Conservation (phyloP, 2,797 vertebrate species). For the Psittacula echo region DNA sequence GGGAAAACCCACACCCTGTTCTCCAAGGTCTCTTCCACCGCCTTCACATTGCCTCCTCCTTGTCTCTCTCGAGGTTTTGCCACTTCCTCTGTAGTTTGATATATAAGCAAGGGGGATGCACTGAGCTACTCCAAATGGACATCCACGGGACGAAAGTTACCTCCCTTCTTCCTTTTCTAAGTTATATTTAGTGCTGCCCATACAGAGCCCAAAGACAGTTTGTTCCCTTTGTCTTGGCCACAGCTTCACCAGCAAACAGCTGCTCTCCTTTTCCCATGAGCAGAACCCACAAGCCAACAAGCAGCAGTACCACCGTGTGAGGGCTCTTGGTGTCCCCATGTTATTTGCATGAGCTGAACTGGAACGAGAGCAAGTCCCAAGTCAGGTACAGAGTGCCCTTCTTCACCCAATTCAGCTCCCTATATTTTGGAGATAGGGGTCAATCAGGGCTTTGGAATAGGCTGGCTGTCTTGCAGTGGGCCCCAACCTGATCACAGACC, state of each 20-base stretch:
- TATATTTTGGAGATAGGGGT: background rate
- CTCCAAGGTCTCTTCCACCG: background rate
- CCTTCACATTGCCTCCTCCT: background rate
- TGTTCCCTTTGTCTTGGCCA: background rate
- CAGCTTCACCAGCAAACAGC: background rate
- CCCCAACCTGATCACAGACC: background rate
- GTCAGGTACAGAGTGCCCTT: rapidly evolving
- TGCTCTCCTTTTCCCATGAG: rapidly evolving
- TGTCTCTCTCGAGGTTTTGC: background rate
- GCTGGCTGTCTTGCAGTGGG: rapidly evolving
- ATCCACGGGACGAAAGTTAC: background rate
- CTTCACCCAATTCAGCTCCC: background rate
- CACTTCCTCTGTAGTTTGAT: rapidly evolving
- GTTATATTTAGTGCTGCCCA: background rate
- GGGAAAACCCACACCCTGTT: background rate
- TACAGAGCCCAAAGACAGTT: background rate
- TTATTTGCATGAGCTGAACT: background rate
- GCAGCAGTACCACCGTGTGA: rapidly evolving
- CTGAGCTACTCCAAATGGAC: background rate
- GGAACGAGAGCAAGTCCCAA: background rate
- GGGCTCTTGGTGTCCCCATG: background rate
- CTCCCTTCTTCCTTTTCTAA: background rate
- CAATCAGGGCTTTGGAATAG: background rate
- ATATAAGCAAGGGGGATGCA: background rate
- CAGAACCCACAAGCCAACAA: background rate